phyloP scores from a whole-genome alignment of 2,113 vertebrate species.

The Corythoichthys intestinalis region DNA sequence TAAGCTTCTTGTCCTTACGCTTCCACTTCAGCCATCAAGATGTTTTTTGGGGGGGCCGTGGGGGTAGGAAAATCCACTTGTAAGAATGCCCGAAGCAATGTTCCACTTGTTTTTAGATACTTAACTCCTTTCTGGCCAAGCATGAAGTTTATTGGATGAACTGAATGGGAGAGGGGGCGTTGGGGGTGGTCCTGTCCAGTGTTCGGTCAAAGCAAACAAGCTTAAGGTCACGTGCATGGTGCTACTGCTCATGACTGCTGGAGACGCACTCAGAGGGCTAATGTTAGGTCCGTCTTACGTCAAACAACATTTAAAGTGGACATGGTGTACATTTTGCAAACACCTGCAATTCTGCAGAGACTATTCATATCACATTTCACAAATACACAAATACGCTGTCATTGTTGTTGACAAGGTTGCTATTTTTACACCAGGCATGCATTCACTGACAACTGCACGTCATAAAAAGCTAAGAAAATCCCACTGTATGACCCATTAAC shows the following conservation, averaged over 20 bases:
- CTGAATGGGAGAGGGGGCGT: slow-evolving; percentile 1
- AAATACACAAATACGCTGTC: background rate
- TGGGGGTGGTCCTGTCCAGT: slow-evolving; percentile 31
- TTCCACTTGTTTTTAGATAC: slow-evolving; percentile 46
- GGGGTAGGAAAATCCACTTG: slow-evolving; percentile 8
- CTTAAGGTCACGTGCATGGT: slow-evolving; percentile 41
- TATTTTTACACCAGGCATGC: background rate
- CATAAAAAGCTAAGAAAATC: background rate
- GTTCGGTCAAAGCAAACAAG: slow-evolving; percentile 24
- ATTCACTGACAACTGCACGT: background rate
- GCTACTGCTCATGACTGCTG: slow-evolving; percentile 21
- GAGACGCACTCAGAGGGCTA: slow-evolving; percentile 4
- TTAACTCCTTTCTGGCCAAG: slow-evolving; percentile 15
- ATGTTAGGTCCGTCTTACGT: slow-evolving; percentile 10
- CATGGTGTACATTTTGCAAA: slow-evolving; percentile 21
- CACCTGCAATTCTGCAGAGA: background rate
- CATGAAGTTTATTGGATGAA: slow-evolving; percentile 47
- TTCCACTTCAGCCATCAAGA: slow-evolving; percentile 16
- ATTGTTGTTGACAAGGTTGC: background rate
- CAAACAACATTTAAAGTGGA: background rate
- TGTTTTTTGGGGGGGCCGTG: background rate
- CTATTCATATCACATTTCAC: background rate
- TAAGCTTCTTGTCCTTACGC: slow-evolving; percentile 18
- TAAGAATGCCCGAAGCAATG: slow-evolving; percentile 4
- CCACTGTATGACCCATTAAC: background rate